Conservation (phyloP, 2,888 invertebrate genomes). For the Boloria euphrosyne region DNA sequence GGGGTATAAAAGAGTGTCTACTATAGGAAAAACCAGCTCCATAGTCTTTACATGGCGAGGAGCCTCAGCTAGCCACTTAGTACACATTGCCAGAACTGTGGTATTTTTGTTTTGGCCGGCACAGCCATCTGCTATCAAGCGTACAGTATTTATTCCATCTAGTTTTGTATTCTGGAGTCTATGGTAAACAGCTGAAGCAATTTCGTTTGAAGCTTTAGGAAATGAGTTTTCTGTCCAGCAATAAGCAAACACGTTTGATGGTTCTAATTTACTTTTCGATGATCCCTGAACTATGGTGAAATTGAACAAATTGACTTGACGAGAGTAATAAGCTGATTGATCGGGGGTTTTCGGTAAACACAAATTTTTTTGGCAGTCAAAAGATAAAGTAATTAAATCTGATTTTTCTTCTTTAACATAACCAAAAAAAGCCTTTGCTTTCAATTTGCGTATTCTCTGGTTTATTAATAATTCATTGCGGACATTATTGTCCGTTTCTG, state of each 20-base stretch:
- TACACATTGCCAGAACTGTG: no score
- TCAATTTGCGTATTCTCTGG: constrained; percentile 15
- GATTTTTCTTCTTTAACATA: constrained; percentile 6
- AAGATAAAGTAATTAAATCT: constrained; percentile 8
- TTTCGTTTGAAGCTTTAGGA: constrained; percentile 39
- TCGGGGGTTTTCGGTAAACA: constrained; percentile 49
- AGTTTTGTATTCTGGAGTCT: no score
- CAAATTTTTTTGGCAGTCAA: constrained; percentile 50
- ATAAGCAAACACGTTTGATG: constrained; percentile 44
- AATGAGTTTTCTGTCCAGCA: constrained; percentile 40
- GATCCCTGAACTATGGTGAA: constrained; percentile 44
- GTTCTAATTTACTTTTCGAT: constrained; percentile 4
- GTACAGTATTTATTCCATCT: no score
- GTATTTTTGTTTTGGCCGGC: no score
- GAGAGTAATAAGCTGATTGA: constrained; percentile 50
- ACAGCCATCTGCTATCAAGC: no score
- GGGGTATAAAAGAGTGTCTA: no score
- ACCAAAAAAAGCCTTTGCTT: constrained; percentile 16
- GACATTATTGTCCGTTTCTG: constrained; percentile 2
- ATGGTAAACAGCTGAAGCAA: constrained; percentile 39
- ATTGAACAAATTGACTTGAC: constrained; percentile 40
- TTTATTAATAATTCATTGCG: constrained; percentile 2
- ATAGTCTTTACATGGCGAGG: no score
- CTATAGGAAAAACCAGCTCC: no score
- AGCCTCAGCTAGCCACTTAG: no score